Percentiles rank a stretch among this genome's conserved stretches.
phyloP scores from a whole-genome alignment of 2,888 invertebrate species.

The Dendrolimus houi region DNA sequence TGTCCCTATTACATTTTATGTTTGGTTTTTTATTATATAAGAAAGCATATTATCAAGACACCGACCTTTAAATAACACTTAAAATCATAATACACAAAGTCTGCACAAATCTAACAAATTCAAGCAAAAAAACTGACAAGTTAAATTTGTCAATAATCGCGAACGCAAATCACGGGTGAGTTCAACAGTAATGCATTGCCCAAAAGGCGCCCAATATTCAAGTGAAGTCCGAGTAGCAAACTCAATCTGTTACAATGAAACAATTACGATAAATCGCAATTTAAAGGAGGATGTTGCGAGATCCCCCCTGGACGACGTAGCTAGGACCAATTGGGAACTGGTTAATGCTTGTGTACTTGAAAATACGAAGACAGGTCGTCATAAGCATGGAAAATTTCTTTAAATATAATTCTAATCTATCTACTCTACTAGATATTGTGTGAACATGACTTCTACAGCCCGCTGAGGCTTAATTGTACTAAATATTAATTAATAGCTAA shows the following conservation, averaged over 20 bases:
- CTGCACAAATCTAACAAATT: not conserved
- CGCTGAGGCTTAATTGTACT: too few species aligned
- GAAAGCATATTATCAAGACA: not conserved
- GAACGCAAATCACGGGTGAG: too few species aligned
- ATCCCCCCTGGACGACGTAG: conserved; percentile 49
- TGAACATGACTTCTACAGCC: too few species aligned
- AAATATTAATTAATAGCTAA: too few species aligned
- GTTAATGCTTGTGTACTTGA: conserved; percentile 20
- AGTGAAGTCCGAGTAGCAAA: conserved; percentile 38
- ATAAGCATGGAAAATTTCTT: not conserved
- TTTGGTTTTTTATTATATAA: not conserved
- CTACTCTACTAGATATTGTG: too few species aligned
- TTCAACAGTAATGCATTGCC: conserved; percentile 13
- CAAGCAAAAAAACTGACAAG: conserved; percentile 6
- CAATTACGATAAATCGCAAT: conserved; percentile 76
- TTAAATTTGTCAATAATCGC: too few species aligned
- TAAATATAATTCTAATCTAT: not conserved
- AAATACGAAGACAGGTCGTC: not conserved
- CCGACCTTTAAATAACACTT: not conserved
- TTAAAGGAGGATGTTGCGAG: conserved; percentile 74
- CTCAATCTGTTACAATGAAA: conserved; percentile 71
- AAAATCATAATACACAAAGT: not conserved
- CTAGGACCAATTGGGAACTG: conserved; percentile 48
- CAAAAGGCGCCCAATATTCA: conserved; percentile 38
- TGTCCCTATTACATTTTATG: too few species aligned